Evolutionary conservation across 2,797 vertebrate genomes (phyloP).

Genomic region (Acanthurus leucopareius): DNA sequence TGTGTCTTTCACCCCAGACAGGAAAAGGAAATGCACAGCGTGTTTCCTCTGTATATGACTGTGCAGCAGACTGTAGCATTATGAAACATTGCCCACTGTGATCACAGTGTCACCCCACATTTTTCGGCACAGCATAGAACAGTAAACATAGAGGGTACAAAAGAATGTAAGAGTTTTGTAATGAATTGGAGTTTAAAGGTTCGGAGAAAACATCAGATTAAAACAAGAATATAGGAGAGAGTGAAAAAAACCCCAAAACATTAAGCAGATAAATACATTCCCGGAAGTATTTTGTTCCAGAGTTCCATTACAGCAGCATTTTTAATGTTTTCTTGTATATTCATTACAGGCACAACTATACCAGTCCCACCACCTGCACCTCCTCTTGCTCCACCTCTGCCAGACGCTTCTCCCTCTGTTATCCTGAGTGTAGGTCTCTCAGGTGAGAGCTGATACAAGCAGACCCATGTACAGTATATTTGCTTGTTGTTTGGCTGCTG

Average conservation of each 20-base stretch:
- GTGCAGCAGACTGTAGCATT: conserved; percentile 32
- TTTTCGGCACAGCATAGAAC: neutral
- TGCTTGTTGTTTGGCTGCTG: neutral
- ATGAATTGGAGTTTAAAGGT: neutral
- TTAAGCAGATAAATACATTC: neutral
- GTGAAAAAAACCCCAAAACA: neutral
- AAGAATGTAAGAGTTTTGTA: neutral
- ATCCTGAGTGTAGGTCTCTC: conserved; percentile 93
- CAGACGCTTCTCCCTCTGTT: conserved; percentile 91
- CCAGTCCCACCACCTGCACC: conserved; percentile 78
- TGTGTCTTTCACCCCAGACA: conserved; percentile 64
- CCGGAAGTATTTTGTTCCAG: neutral
- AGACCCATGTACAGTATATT: neutral
- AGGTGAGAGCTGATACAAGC: conserved; percentile 80
- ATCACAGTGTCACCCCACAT: neutral
- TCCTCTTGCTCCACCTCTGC: conserved; percentile 88
- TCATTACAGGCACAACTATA: conserved; percentile 55
- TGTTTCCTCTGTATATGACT: conserved; percentile 74
- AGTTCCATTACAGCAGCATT: neutral
- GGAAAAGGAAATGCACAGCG: conserved; percentile 79
- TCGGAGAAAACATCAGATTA: neutral
- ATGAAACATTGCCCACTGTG: neutral
- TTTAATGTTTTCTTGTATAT: conserved; percentile 14
- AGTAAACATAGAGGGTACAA: neutral
- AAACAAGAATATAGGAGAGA: neutral